Evolutionary conservation across 2,888 invertebrate species (phyloP).

Genomic region (Colletes collaris): DNA sequence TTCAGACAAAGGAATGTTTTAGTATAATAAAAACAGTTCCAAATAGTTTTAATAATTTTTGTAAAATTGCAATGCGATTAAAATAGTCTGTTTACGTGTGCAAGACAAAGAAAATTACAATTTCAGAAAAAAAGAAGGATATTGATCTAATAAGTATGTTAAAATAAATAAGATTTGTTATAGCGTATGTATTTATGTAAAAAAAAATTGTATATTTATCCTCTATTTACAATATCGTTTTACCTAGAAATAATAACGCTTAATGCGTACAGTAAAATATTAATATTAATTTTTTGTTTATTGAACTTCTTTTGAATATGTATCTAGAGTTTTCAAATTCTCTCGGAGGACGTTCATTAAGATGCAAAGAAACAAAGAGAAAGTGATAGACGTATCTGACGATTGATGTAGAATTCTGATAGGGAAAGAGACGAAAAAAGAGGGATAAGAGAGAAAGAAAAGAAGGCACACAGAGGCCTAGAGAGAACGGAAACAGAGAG

Average conservation of each 20-base stretch:
- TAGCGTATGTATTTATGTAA: neutral
- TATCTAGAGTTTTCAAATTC: neutral
- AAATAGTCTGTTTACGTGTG: no score
- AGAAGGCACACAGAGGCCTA: conserved; percentile 11
- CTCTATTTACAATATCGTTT: no score
- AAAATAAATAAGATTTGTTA: neutral
- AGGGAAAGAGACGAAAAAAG: conserved; percentile 12
- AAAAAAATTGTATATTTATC: no score
- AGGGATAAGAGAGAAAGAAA: conserved; percentile 8
- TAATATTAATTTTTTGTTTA: neutral
- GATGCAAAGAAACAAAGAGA: conserved; percentile 13
- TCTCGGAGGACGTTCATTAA: neutral
- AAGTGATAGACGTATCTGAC: conserved; percentile 28
- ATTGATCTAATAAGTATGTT: neutral
- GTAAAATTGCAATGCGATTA: neutral
- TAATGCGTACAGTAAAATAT: neutral
- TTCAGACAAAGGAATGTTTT: conserved; percentile 8
- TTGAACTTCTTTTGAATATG: neutral
- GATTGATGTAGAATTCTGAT: conserved; percentile 27
- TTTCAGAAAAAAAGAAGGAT: no score
- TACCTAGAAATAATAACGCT: no score
- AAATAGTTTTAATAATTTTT: neutral
- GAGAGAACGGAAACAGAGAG: conserved; percentile 12
- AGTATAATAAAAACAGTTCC: conserved; percentile 8
- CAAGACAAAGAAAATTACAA: no score